These are phyloP conservation scores for Conus canariensis DNA, from an alignment of 2,888 invertebrate species.

Conservation along the genomic window DNA sequence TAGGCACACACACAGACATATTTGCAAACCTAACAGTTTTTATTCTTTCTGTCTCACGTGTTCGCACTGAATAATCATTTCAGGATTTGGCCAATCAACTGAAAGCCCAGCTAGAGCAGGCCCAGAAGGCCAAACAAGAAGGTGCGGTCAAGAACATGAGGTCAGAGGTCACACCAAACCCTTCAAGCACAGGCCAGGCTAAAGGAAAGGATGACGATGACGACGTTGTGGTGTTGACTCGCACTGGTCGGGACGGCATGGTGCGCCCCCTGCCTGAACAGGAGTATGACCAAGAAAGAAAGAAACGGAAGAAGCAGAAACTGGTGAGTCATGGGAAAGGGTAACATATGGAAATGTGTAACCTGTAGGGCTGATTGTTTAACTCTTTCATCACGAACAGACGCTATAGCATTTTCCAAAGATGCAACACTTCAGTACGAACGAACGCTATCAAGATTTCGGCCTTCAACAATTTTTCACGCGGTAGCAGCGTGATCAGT, in stretches of 20 bases:
- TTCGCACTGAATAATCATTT: too few species aligned
- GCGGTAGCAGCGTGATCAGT: too few species aligned
- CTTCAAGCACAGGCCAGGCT: constrained; percentile 11
- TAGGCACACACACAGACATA: too few species aligned
- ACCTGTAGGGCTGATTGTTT: neutral
- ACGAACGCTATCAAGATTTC: too few species aligned
- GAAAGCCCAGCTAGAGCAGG: constrained; percentile 87
- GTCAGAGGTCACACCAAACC: constrained; percentile 17
- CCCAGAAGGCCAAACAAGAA: constrained; percentile 81
- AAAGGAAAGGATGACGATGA: constrained; percentile 74
- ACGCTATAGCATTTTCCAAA: too few species aligned
- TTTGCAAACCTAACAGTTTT: too few species aligned
- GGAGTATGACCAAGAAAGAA: constrained; percentile 55
- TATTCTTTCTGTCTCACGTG: too few species aligned
- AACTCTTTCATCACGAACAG: too few species aligned
- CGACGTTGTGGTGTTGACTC: constrained; percentile 67
- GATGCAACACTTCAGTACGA: too few species aligned
- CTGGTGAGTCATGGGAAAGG: constrained; percentile 59
- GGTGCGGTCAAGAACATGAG: neutral
- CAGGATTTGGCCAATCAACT: constrained; percentile 85
- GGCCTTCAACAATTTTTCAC: too few species aligned
- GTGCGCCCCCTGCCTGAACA: constrained; percentile 82
- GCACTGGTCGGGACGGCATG: constrained; percentile 82
- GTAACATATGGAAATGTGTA: neutral
- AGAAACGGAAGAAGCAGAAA: constrained; percentile 63